Evolutionary conservation across 2,797 vertebrate genomes (phyloP).

Genomic region (Leptoclinus maculatus): DNA sequence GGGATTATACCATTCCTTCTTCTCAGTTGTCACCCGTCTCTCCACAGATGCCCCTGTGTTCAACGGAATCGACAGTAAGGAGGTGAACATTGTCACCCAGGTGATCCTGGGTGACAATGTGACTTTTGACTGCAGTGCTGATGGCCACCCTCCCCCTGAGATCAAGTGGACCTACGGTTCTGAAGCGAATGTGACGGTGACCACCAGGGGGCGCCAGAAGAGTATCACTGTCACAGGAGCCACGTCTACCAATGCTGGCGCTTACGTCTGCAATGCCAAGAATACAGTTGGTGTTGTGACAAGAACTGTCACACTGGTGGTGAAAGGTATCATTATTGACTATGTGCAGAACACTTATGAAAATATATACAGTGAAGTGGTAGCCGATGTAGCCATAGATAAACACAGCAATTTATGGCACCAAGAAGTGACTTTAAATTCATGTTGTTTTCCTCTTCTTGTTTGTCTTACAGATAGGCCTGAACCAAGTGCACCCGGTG

Average conservation of each 20-base stretch:
- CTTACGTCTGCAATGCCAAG: slow-evolving; percentile 74
- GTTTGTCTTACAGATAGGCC: slow-evolving; percentile 52
- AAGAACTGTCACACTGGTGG: slow-evolving; percentile 46
- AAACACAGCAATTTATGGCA: not conserved
- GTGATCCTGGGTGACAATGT: slow-evolving; percentile 23
- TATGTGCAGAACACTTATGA: not conserved
- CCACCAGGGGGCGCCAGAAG: slow-evolving; percentile 49
- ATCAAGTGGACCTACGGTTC: slow-evolving; percentile 33
- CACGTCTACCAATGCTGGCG: slow-evolving; percentile 67
- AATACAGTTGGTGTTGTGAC: slow-evolving; percentile 61
- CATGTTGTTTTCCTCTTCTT: not conserved
- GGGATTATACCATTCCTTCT: not conserved
- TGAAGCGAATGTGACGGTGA: not conserved
- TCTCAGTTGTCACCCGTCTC: not conserved
- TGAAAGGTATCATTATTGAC: slow-evolving; percentile 58
- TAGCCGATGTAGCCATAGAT: not conserved
- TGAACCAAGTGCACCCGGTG: rapidly evolving
- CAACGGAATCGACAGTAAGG: rapidly evolving
- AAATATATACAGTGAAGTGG: not conserved
- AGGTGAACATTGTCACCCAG: too few relatives aligned
- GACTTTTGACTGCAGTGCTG: slow-evolving; percentile 59
- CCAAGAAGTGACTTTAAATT: not conserved
- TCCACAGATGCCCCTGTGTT: slow-evolving; percentile 69
- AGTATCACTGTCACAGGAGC: slow-evolving; percentile 54
- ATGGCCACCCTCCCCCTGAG: slow-evolving; percentile 69